Evolutionary conservation across 1,140 invertebrate species (phyloP).

Genomic region (Brachionus paranguensis): DNA sequence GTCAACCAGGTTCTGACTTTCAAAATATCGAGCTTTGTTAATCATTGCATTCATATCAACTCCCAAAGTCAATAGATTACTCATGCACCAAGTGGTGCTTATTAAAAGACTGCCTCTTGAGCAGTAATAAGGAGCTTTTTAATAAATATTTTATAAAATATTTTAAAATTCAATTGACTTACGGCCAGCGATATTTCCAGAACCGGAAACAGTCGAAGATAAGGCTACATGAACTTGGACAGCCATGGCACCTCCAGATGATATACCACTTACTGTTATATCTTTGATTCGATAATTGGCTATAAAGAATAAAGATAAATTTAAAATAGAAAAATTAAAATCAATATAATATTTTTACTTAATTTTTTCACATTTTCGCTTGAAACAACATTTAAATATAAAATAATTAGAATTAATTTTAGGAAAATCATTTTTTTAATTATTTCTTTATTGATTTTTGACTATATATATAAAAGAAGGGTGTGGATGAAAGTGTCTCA

Average conservation of each 20-base stretch:
- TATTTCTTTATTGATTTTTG: not conserved
- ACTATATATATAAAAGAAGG: not conserved
- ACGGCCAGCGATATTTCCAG: constrained; percentile 54
- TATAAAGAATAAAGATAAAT: not conserved
- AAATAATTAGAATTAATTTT: not conserved
- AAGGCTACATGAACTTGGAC: constrained; percentile 54
- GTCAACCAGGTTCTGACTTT: constrained; percentile 45
- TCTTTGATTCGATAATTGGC: constrained; percentile 46
- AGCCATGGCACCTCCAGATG: constrained; percentile 54
- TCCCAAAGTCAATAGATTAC: constrained; percentile 44
- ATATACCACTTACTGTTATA: constrained; percentile 54
- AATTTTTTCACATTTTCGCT: not conserved
- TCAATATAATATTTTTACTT: not conserved
- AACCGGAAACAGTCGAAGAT: constrained; percentile 50
- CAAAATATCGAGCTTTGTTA: not conserved
- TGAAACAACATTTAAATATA: not conserved
- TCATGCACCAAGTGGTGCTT: constrained; percentile 48
- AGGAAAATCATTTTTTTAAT: not conserved
- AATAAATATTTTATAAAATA: not conserved
- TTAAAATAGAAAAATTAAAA: no score
- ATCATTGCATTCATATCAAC: constrained; percentile 34
- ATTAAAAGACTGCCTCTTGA: constrained; percentile 44
- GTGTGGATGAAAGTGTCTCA: not conserved
- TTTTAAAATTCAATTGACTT: not conserved
- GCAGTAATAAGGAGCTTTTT: constrained; percentile 50